Base-by-base conservation (phyloP, 2,113 vertebrate genomes). In the Glaucomys volans region DNA sequence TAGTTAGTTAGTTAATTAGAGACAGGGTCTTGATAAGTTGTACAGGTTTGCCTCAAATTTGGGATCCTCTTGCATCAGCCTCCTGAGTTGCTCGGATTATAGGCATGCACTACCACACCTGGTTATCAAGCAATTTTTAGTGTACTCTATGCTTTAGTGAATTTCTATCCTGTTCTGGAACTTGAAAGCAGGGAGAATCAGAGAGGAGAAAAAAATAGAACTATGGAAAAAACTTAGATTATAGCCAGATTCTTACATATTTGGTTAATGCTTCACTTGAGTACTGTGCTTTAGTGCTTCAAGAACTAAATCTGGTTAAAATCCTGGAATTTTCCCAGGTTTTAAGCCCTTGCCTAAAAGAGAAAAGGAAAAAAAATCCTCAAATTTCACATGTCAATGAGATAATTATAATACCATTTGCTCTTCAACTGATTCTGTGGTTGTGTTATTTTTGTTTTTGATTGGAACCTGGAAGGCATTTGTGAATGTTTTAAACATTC, bases 241-340 rank as follows among this genome's bases (percentile, higher is more conserved):
- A 89, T 94, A 88, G 17, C 35, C n/a, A 94, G 26, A 82, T 88
- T 74, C 37, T 89, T 89, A n/a, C 44, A 83, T 89, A n/a, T 54
- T 89, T 90, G 24, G 37, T 16, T 90, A 83, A 83, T 67, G 28
- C 14, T 44, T 44, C 20, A 90, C 10, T 67, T 89, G 47, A n/a
- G 74, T 54, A 24, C n/a, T 89, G 13, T 16, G 28, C 75, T 82
- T 44, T 72, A 66, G 47, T 75, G 22, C 30, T 90, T 76, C 47
- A 76, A 52, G 26, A 57, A 83, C 57, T 83, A 35, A 66, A 57
- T 37, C 57, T 67, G 44, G 32, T 67, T 64, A 81, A 82, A 81
- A 74, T 72, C 35, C 16, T 90, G 32, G 69, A 94, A 75, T 44
- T 75, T 89, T 67, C 30, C 26, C n/a, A 64, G 82, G 42, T 94